Base-by-base conservation (phyloP, 2,797 vertebrate genomes). In the Microcaecilia unicolor region DNA sequence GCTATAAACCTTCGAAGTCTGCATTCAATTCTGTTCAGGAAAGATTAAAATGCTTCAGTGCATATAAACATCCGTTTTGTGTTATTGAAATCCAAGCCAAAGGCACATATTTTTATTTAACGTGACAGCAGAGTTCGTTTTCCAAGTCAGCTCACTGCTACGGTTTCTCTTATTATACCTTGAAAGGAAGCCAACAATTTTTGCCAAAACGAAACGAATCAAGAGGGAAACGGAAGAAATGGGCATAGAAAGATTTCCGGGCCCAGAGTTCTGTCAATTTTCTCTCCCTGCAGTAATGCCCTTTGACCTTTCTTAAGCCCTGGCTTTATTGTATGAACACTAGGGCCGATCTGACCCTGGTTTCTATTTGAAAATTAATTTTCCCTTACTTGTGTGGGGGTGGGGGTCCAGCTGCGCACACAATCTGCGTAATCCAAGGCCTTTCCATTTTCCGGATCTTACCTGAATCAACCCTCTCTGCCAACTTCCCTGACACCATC, bases 21-120 rank as follows among this genome's bases (percentile, higher is more conserved):
- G 57, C 26, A 10, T 38, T 45, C 51, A 20, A 55, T 55, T 60
- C 45, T 22, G 46, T 42, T 37, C 56, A 48, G 47, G 48, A 47
- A 46, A 54, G 42, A 47, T 51, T 41, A 51, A 51, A 48, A 43
- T 28, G 36, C 38, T 51, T 27, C 33, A 38, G 24, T 55, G 31
- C 43, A 25, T 28, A 31, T 34, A 18, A 18, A 37, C 48, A 55
- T 45, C 41, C 41, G 41, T 24, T 51, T 45, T 12, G 27, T 32
- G 48, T 55, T 51, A 55, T 15, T 23, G 25, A 21, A 44, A 41
- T 44, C 39, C 24, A 53, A 41, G 46, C 16, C n/a, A 8, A 22
- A 28, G 15, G 8, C 14, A 19, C 19, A 17, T 11, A 10, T 31
- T 35, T 38, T 33, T 39, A 41, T 55, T 38, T 29, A 37, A 44